phyloP scores from a whole-genome alignment of 2,888 invertebrate species.

The Spialia ferax region DNA sequence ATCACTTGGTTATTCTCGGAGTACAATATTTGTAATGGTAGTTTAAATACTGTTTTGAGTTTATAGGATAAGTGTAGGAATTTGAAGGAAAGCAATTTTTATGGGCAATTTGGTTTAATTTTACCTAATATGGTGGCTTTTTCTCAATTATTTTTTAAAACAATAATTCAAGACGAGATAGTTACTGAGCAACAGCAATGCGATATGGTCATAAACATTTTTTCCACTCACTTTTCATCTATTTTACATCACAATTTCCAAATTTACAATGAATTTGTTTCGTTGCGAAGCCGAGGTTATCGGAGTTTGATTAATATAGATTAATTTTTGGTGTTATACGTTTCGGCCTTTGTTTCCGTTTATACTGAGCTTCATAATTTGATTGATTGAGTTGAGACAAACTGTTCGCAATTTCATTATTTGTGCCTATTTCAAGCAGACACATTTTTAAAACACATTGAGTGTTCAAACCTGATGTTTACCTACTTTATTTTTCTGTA shows the following conservation, averaged over 20 bases:
- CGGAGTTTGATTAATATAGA: constrained; percentile 45
- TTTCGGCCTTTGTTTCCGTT: constrained; percentile 1
- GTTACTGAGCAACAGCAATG: too few species aligned
- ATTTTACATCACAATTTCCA: constrained; percentile 39
- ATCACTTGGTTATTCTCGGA: background rate
- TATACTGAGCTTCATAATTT: constrained; percentile 14
- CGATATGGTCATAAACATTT: background rate
- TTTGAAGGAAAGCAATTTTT: too few species aligned
- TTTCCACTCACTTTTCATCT: background rate
- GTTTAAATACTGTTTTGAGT: background rate
- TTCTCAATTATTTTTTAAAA: too few species aligned
- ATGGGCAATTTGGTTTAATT: too few species aligned
- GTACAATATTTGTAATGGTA: background rate
- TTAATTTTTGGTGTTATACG: constrained; percentile 49
- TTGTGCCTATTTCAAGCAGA: background rate
- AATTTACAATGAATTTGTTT: constrained; percentile 53
- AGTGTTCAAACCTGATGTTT: background rate
- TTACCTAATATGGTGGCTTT: too few species aligned
- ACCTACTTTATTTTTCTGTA: too few species aligned
- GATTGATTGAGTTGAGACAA: constrained; percentile 49
- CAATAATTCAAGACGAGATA: too few species aligned
- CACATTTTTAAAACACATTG: background rate
- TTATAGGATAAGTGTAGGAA: too few species aligned
- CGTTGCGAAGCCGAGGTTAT: constrained; percentile 31
- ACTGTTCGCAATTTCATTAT: constrained; percentile 43